Evolutionary conservation across 2,888 invertebrate genomes (phyloP).

Genomic region (Lingula anatina): DNA sequence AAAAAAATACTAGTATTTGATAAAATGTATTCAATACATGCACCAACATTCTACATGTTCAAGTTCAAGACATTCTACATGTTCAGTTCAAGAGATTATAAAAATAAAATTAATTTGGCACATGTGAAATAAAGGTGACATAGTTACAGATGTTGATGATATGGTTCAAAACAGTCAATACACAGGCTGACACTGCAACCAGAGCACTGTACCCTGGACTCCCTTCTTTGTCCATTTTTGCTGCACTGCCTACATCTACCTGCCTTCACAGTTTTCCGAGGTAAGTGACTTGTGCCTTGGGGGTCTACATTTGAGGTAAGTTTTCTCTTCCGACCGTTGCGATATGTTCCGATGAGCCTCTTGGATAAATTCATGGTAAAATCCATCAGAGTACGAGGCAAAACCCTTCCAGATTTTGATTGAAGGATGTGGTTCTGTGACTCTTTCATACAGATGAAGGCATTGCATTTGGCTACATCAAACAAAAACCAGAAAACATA

Average conservation of each 20-base stretch:
- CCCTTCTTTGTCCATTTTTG: neutral
- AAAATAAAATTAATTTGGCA: too few relatives aligned
- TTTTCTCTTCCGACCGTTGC: neutral
- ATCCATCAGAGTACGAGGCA: neutral
- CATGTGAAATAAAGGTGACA: too few relatives aligned
- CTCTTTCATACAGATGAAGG: slow-evolving; percentile 3
- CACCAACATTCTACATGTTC: too few relatives aligned
- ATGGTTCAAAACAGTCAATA: neutral
- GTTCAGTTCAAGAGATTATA: too few relatives aligned
- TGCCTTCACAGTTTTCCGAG: neutral
- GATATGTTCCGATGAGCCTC: neutral
- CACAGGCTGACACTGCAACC: slow-evolving; percentile 6
- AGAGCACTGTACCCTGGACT: slow-evolving; percentile 1
- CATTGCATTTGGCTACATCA: neutral
- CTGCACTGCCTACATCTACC: neutral
- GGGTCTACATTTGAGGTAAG: neutral
- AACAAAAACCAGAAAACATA: slow-evolving; percentile 1
- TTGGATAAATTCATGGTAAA: neutral
- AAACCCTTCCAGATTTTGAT: neutral
- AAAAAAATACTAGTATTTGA: too few relatives aligned
- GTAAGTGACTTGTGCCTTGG: neutral
- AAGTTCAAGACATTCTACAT: too few relatives aligned
- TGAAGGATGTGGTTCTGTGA: neutral
- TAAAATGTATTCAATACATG: too few relatives aligned
- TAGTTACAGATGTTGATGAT: too few relatives aligned